These are phyloP conservation scores for Rhysida immarginata DNA, from an alignment of 1,140 invertebrate species.

Conservation along the genomic window DNA sequence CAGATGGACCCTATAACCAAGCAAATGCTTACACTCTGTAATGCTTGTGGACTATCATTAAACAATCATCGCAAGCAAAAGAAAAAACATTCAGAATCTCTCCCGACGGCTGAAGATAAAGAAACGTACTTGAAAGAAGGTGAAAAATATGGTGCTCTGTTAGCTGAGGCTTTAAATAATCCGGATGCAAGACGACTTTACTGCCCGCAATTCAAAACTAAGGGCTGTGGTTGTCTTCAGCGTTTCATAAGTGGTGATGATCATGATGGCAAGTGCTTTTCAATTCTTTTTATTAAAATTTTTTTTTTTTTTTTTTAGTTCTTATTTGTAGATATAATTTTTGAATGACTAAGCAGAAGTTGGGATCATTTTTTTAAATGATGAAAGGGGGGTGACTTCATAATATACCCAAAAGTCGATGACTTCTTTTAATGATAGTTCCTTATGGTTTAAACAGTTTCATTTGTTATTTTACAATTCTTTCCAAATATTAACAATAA, in stretches of 20 bases:
- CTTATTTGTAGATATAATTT: too few relatives aligned
- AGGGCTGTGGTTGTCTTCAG: conserved; percentile 23
- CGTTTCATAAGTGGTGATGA: conserved; percentile 9
- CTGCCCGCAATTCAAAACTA: conserved; percentile 20
- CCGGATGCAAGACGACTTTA: conserved; percentile 20
- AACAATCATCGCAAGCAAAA: conserved; percentile 8
- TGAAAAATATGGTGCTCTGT: conserved; percentile 14
- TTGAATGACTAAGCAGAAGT: too few relatives aligned
- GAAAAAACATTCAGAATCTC: conserved; percentile 2
- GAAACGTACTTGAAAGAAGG: conserved; percentile 18
- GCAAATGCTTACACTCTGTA: conserved; percentile 18
- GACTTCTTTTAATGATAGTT: too few relatives aligned
- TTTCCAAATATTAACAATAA: too few relatives aligned
- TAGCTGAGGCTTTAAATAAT: conserved; percentile 16
- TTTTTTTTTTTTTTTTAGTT: too few relatives aligned
- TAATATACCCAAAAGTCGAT: too few relatives aligned
- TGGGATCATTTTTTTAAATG: too few relatives aligned
- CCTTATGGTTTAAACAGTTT: too few relatives aligned
- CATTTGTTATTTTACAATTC: too few relatives aligned
- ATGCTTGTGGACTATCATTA: conserved; percentile 21
- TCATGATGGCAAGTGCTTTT: too few relatives aligned
- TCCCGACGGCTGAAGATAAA: conserved; percentile 15
- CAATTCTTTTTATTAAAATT: neutral
- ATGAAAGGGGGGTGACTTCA: too few relatives aligned
- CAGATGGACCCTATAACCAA: conserved; percentile 16